phyloP scores from a whole-genome alignment of 2,797 vertebrate genomes.

The Ceyx erithaca region DNA sequence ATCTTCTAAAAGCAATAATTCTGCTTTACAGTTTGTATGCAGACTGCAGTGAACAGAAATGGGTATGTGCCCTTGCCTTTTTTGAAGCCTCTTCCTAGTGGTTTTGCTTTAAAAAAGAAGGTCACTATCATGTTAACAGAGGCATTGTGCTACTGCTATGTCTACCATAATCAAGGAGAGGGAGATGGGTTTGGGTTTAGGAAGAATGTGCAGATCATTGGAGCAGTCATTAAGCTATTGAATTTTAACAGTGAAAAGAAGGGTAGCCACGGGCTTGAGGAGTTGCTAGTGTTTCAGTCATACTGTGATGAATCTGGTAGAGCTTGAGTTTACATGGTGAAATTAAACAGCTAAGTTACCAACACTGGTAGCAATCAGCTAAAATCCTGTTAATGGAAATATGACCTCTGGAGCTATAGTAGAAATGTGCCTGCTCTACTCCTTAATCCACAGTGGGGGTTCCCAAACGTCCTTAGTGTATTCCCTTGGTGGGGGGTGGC shows the following conservation, averaged over 20 bases:
- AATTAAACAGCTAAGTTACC: not conserved
- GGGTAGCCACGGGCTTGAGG: not conserved
- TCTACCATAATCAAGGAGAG: conserved; percentile 6
- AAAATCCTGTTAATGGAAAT: not conserved
- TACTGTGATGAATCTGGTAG: not conserved
- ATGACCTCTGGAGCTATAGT: not conserved
- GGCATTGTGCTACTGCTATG: not conserved
- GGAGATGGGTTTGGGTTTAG: not conserved
- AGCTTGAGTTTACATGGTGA: not conserved
- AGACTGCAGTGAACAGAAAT: conserved; percentile 35
- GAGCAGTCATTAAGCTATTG: conserved; percentile 27
- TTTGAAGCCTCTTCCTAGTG: conserved; percentile 28
- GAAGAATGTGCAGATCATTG: not conserved
- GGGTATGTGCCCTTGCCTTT: conserved; percentile 43
- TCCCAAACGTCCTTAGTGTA: not conserved
- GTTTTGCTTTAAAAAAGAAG: conserved; percentile 34
- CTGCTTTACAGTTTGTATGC: conserved; percentile 49
- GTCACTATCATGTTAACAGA: not conserved
- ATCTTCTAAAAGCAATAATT: conserved; percentile 77
- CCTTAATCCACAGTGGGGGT: not conserved
- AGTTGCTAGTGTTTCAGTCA: not conserved
- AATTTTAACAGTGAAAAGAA: not conserved
- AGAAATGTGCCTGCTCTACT: not conserved
- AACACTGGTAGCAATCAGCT: not conserved
- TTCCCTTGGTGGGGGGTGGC: not conserved